These are phyloP conservation scores for Villa cingulata DNA, from an alignment of 2,888 invertebrate genomes.

Conservation along the genomic window DNA sequence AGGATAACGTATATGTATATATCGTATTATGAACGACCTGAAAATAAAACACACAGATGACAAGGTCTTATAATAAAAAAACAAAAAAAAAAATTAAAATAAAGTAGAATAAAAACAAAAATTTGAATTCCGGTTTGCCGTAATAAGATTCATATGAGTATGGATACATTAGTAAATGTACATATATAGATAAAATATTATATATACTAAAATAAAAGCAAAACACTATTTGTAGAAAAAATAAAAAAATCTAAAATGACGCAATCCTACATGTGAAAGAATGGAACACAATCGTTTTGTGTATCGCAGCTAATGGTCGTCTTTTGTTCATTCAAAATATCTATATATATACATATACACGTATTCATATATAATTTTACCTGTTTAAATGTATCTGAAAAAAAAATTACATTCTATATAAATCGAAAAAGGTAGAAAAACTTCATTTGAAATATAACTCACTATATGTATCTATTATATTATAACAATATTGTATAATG, in stretches of 20 bases:
- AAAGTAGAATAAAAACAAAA: too few relatives aligned
- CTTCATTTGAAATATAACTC: not conserved
- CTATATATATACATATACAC: too few relatives aligned
- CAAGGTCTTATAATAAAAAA: not conserved
- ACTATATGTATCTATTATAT: too few relatives aligned
- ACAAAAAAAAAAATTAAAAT: too few relatives aligned
- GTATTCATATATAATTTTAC: not conserved
- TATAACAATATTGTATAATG: too few relatives aligned
- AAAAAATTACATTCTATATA: not conserved
- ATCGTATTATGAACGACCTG: not conserved
- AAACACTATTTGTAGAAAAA: not conserved
- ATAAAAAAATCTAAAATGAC: not conserved
- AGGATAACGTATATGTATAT: not conserved
- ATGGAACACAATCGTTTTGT: not conserved
- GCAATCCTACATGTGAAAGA: not conserved
- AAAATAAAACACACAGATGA: not conserved
- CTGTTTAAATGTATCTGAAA: not conserved
- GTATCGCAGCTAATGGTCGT: not conserved
- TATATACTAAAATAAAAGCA: too few relatives aligned
- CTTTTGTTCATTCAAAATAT: too few relatives aligned
- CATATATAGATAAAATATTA: not conserved
- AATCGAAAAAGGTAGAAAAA: not conserved
- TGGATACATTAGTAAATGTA: too few relatives aligned
- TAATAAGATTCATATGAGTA: too few relatives aligned
- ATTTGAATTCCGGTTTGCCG: not conserved